A percentile compares a stretch with the other conserved stretches of the same genome.
These are phyloP conservation scores for Sphenopsis melanotis DNA, from an alignment of 2,797 vertebrate species.

Conservation along the genomic window DNA sequence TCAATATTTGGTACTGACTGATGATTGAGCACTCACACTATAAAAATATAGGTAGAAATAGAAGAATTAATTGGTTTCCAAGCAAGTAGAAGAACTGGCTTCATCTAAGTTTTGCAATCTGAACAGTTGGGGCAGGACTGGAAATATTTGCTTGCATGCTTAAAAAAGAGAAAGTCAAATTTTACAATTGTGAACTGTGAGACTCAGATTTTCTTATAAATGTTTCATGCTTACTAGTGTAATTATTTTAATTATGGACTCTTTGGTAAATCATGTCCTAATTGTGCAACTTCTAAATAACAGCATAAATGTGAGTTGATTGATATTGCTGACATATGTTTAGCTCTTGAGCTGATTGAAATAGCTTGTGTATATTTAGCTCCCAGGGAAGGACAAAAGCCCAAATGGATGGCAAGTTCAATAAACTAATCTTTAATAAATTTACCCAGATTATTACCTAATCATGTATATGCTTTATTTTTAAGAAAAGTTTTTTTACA, in stretches of 20 bases:
- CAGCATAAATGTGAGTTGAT: not conserved
- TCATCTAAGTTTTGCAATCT: not conserved
- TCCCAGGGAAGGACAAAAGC: not conserved
- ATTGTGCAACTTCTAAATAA: not conserved
- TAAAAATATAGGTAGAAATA: not conserved
- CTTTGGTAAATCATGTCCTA: not conserved
- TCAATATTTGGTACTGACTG: not conserved
- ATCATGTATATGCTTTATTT: not conserved
- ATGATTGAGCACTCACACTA: not conserved
- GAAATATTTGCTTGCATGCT: not conserved
- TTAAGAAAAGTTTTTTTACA: not conserved
- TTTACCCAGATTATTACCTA: not conserved
- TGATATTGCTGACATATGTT: not conserved
- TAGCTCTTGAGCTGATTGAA: not conserved
- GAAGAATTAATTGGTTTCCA: not conserved
- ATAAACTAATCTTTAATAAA: slow-evolving; percentile 23
- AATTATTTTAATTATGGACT: slow-evolving; percentile 13
- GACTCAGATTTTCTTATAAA: not conserved
- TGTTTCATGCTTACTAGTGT: not conserved
- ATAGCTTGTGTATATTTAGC: not conserved
- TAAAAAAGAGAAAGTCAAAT: not conserved
- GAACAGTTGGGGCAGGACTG: not conserved
- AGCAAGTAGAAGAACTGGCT: not conserved
- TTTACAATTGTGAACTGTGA: not conserved
- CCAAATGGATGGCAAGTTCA: not conserved